Base-by-base conservation (phyloP, 2,888 invertebrate species). In the Cataglyphis altisquamis region DNA sequence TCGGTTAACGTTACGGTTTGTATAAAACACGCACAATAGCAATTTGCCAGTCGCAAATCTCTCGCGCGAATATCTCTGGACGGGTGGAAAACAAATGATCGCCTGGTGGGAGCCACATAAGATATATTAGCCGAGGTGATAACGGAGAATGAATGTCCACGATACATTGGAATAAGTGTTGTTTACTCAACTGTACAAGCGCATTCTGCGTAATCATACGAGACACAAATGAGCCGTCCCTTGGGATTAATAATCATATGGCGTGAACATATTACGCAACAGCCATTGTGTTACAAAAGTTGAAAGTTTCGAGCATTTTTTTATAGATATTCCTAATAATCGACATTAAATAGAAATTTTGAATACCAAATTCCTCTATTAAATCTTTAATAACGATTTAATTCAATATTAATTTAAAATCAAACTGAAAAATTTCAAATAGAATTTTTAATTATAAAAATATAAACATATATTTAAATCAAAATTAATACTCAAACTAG, bases 11-110 rank as follows among this genome's bases (percentile, higher is more conserved):
- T 68, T 45, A 39, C 18, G n/a, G 32, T 21, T 36, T 32, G 25
- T 36, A 10, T 18, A 15, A 32, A 48, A 5, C 6, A 12, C 12
- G 10, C 6, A 12, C 12, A 36, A 18, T 18, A n/a, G 55, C 39
- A 77, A 66, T 77, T 77, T 77, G 55, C 55, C 55, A 66, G 66
- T 55, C 39, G 52, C 66, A 29, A 66, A 55, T 55, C 25, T 41
- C 12, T n/a, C 12, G 9, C 0, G 67, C 29, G 39, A 41, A 29
- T n/a, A 29, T n/a, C 25, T 39, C 39, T 39, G 39, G n/a, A 39
- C 6, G 39, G 10, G 25, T 39, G 25, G 64, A 55, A 75, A 75
- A 75, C 2, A 48, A 75, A 75, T 9, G 66, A 64, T 64, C 32
- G 21, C 8, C 18, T 29, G 9, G 25, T 12, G 25, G 25, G 25